Percentiles rank a stretch among this genome's conserved stretches.
These are phyloP conservation scores for Rhinopomastus cyanomelas DNA, from an alignment of 2,113 vertebrate species.

Conservation along the genomic window DNA sequence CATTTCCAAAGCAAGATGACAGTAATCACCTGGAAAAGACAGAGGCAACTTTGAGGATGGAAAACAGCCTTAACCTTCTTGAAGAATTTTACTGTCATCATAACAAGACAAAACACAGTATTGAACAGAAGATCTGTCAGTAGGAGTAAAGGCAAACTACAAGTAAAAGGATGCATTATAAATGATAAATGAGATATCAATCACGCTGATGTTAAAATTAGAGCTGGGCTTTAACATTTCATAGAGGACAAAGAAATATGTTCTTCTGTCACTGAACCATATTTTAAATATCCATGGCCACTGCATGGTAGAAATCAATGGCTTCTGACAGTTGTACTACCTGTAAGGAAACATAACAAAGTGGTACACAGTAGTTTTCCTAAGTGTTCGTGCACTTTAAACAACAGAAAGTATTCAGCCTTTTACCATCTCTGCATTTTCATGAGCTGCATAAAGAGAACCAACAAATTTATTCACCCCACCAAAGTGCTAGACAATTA, in stretches of 20 bases:
- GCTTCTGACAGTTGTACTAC: background rate
- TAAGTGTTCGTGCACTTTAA: background rate
- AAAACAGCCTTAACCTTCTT: background rate
- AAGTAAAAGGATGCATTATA: background rate
- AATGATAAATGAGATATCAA: background rate
- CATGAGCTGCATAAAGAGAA: background rate
- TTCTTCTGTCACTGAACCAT: background rate
- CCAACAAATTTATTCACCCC: background rate
- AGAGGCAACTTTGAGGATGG: background rate
- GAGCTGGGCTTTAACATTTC: background rate
- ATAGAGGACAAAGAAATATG: background rate
- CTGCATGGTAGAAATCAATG: rapidly evolving
- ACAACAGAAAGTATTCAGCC: background rate
- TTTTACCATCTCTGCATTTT: background rate
- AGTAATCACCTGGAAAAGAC: background rate
- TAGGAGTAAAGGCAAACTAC: background rate
- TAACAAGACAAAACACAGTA: background rate
- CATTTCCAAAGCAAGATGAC: background rate
- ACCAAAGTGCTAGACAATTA: background rate
- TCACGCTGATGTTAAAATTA: background rate
- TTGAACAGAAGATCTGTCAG: background rate
- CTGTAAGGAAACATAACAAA: background rate
- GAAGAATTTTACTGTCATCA: background rate
- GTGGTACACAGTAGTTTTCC: background rate
- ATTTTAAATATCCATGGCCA: background rate